These are phyloP conservation scores for Leptobrachium ailaonicum DNA, from an alignment of 2,113 vertebrate species.

Conservation along the genomic window DNA sequence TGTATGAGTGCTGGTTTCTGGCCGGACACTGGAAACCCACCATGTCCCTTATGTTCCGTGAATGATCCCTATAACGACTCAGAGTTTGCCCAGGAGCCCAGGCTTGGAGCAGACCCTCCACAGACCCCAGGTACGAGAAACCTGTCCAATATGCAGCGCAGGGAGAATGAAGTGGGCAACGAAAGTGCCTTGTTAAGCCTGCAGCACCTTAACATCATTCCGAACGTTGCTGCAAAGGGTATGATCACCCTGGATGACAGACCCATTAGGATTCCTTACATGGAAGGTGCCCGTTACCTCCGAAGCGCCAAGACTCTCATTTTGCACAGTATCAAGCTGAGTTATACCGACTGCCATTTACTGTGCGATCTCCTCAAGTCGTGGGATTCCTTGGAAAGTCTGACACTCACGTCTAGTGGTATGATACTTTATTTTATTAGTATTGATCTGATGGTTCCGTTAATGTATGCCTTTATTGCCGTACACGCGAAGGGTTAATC, in stretches of 20 bases:
- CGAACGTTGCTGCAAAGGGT: slow-evolving; percentile 36
- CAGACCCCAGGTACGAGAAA: not conserved
- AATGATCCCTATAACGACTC: not conserved
- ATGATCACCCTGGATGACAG: slow-evolving; percentile 34
- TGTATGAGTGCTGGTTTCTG: slow-evolving; percentile 78
- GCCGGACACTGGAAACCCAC: slow-evolving; percentile 54
- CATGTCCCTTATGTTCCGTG: slow-evolving; percentile 63
- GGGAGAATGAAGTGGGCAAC: not conserved
- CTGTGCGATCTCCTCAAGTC: slow-evolving; percentile 75
- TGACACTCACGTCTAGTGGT: slow-evolving; percentile 78
- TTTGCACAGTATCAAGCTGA: slow-evolving; percentile 71
- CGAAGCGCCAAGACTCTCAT: slow-evolving; percentile 71
- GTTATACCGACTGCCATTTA: slow-evolving; percentile 63
- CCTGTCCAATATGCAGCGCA: not conserved
- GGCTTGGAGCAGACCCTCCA: no score
- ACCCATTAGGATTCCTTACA: slow-evolving; percentile 53
- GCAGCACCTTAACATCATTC: slow-evolving; percentile 39
- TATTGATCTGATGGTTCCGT: no score
- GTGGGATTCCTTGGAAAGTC: slow-evolving; percentile 75
- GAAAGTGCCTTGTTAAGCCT: slow-evolving; percentile 43
- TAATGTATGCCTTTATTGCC: no score
- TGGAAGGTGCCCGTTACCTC: slow-evolving; percentile 61
- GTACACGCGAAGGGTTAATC: no score
- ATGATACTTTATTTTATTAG: no score
- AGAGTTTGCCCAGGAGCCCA: not conserved